These are phyloP conservation scores for Toxotes jaculatrix DNA, from an alignment of 2,113 vertebrate genomes.

Conservation along the genomic window DNA sequence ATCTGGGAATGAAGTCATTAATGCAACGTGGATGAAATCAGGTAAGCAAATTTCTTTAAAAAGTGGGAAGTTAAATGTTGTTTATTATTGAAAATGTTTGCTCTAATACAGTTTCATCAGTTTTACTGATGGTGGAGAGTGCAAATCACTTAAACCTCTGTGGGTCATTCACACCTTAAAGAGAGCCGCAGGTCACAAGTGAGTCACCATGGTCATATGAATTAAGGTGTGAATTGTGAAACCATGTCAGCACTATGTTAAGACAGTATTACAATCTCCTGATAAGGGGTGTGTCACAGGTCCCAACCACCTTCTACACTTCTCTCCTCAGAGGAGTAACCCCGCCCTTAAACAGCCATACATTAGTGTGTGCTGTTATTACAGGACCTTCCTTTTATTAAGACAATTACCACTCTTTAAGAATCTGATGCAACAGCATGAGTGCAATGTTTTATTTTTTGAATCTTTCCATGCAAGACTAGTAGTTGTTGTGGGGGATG, in stretches of 20 bases:
- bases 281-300: conserved; percentile 25
- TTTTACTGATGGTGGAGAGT: not conserved
- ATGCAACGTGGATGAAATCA: not conserved
- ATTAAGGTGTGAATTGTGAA: conserved; percentile 20
- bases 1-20: conserved; percentile 4
- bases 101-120: not conserved
- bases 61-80: not conserved
- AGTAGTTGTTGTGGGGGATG: too few species aligned
- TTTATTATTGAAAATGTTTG: not conserved
- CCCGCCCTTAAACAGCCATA: not conserved
- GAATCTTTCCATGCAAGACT: not conserved
- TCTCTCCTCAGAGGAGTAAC: not conserved
- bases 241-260: conserved; percentile 2
- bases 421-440: not conserved
- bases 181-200: not conserved
- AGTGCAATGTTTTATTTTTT: not conserved
- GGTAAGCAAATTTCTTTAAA: not conserved
- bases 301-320: not conserved
- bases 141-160: not conserved
- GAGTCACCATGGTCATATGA: not conserved
- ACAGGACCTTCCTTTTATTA: not conserved
- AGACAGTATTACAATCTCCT: not conserved
- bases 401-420: not conserved
- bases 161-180: conserved; percentile 3
- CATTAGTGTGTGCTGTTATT: not conserved